Percentiles rank a stretch among this genome's conserved stretches.
These are phyloP conservation scores for Nephila pilipes DNA, from an alignment of 1,140 invertebrate species.

Conservation along the genomic window DNA sequence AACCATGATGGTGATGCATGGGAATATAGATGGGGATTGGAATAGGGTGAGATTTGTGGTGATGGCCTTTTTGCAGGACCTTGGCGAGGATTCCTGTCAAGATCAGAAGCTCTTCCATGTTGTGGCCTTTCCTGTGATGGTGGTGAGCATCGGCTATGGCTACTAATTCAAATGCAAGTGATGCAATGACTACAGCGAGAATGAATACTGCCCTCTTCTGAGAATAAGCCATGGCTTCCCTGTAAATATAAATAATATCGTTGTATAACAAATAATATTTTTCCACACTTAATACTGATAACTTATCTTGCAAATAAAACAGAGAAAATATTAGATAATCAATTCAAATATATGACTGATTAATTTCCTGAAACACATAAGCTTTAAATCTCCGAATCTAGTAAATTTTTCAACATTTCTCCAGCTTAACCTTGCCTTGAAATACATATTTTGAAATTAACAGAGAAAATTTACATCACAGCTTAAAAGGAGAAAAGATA, in stretches of 20 bases:
- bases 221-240: neutral
- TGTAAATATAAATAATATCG: slow-evolving; percentile 19
- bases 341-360: no score
- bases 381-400: no score
- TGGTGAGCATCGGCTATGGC: slow-evolving; percentile 11
- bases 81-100: slow-evolving; percentile 70
- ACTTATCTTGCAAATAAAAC: no score
- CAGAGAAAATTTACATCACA: no score
- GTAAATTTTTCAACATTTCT: no score
- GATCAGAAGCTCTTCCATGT: slow-evolving; percentile 69
- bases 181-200: slow-evolving; percentile 1
- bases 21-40: slow-evolving; percentile 65
- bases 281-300: no score
- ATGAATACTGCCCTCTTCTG: slow-evolving; percentile 20
- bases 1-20: slow-evolving; percentile 47
- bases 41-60: slow-evolving; percentile 52
- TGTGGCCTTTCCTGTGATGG: slow-evolving; percentile 38
- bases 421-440: no score
- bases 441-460: no score
- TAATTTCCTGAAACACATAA: no score
- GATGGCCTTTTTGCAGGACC: slow-evolving; percentile 29
- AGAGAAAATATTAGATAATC: no score
- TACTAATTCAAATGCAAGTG: slow-evolving; percentile 28
- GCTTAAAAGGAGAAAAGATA: no score
- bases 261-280: no score